Evolutionary conservation across 2,888 invertebrate species (phyloP).

Genomic region (Ommatoiulus sabulosus): DNA sequence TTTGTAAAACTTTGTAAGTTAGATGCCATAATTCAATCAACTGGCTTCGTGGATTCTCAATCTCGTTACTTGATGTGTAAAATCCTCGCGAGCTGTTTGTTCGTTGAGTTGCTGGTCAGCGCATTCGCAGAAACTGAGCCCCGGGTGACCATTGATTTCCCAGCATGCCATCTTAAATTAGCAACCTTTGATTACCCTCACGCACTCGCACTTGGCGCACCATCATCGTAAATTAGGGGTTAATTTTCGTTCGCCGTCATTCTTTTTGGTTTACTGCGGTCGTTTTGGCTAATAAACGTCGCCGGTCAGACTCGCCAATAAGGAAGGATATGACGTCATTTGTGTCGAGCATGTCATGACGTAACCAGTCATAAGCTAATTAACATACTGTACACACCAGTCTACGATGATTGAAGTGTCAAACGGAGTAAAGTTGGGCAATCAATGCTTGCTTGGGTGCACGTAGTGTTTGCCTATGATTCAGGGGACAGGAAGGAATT

Average conservation of each 20-base stretch:
- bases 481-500: background rate
- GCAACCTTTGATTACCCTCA: slow-evolving; percentile 34
- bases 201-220: background rate
- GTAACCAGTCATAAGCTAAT: background rate
- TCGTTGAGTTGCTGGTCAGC: background rate
- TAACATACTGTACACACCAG: background rate
- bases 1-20: too few species aligned
- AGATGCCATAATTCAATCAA: too few species aligned
- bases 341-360: background rate
- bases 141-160: slow-evolving; percentile 34
- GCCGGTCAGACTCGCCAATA: background rate
- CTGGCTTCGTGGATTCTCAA: background rate
- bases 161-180: slow-evolving; percentile 27
- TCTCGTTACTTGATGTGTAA: background rate
- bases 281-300: background rate
- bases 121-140: background rate
- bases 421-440: background rate
- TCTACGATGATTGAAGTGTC: background rate
- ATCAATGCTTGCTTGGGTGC: background rate
- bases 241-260: background rate
- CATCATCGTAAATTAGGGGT: slow-evolving; percentile 20
- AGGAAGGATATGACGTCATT: background rate
- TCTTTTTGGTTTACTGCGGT: slow-evolving; percentile 17
- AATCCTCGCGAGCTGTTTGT: background rate
- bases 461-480: background rate